Conservation (phyloP, 2,888 invertebrate species). For the Ophonus ardosiacus region DNA sequence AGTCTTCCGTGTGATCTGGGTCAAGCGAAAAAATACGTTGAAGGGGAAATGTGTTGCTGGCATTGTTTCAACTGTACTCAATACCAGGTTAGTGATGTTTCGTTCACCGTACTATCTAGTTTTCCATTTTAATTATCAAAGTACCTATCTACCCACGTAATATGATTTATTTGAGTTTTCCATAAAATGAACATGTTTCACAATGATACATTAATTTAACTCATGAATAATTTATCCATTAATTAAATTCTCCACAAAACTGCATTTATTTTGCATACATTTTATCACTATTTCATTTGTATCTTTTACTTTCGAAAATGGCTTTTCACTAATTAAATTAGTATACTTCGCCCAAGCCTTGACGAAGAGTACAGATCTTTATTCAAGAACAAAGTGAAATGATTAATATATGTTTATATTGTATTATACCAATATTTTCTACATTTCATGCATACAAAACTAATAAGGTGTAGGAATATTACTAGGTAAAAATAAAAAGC, state of each 20-base stretch:
- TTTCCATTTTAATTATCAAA: not conserved
- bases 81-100: conserved; percentile 82
- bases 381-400: no score
- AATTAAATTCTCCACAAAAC: not conserved
- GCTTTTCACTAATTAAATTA: no score
- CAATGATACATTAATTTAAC: not conserved
- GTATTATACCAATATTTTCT: no score
- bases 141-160: not conserved
- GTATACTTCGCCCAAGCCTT: no score
- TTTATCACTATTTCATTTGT: not conserved
- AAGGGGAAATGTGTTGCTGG: conserved; percentile 96
- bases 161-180: not conserved
- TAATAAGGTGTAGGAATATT: no score
- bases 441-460: no score
- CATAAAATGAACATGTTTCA: not conserved
- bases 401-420: no score
- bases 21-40: conserved; percentile 94
- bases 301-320: not conserved
- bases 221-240: not conserved
- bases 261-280: not conserved
- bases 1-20: conserved; percentile 92
- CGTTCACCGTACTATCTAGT: not conserved
- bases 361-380: no score
- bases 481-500: no score
- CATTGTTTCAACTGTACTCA: conserved; percentile 94